These are phyloP conservation scores for Crocallis elinguaria DNA, from an alignment of 2,888 invertebrate genomes.

Conservation along the genomic window DNA sequence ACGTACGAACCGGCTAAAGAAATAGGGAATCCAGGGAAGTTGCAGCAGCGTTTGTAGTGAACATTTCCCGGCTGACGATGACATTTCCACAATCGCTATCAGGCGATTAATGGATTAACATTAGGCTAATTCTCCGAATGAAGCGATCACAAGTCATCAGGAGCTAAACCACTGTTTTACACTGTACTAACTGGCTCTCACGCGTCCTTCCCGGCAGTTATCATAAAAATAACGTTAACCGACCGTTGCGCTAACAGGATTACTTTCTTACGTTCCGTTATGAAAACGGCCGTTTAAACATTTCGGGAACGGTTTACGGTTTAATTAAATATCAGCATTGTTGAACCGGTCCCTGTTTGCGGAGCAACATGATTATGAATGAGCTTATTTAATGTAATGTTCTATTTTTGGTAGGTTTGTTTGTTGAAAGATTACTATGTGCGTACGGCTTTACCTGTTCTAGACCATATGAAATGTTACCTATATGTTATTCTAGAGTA, in stretches of 20 bases:
- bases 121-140: too few species aligned
- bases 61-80: too few species aligned
- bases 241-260: slow-evolving; percentile 29
- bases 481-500: too few species aligned
- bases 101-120: too few species aligned
- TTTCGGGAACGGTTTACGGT: slow-evolving; percentile 13
- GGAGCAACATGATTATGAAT: slow-evolving; percentile 15
- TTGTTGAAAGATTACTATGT: neutral
- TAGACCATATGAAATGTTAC: too few species aligned
- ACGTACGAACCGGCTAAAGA: too few species aligned
- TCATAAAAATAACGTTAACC: slow-evolving; percentile 36
- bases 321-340: slow-evolving; percentile 25
- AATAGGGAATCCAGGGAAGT: too few species aligned
- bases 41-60: too few species aligned
- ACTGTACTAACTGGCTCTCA: neutral
- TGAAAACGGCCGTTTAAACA: slow-evolving; percentile 26
- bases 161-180: neutral
- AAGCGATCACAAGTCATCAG: too few species aligned
- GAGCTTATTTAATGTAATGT: slow-evolving; percentile 2
- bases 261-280: slow-evolving; percentile 16
- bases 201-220: slow-evolving; percentile 12
- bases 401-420: neutral
- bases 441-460: neutral
- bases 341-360: slow-evolving; percentile 7
- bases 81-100: too few species aligned